A percentile compares a stretch with the other conserved stretches of the same genome.
Evolutionary conservation across 2,797 vertebrate species (phyloP).

Genomic region (Gila robusta): DNA sequence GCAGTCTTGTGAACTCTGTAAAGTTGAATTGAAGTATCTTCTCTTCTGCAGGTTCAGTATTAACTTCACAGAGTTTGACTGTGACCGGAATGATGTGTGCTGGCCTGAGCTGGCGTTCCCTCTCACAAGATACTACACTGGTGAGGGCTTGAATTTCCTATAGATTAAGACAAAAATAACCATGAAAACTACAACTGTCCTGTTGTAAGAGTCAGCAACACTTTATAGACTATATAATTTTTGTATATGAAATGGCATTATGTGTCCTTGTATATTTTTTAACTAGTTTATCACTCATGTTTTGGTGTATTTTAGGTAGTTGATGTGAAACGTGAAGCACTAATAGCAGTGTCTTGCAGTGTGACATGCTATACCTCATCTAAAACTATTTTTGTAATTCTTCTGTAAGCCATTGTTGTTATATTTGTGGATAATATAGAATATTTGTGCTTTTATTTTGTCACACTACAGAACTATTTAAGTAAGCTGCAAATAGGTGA

Average conservation of each 20-base stretch:
- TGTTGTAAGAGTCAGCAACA: not conserved
- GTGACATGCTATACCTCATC: not conserved
- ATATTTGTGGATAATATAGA: not conserved
- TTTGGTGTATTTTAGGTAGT: not conserved
- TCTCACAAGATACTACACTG: constrained; percentile 88
- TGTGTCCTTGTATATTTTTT: not conserved
- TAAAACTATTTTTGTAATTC: not conserved
- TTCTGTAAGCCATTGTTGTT: not conserved
- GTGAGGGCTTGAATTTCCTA: constrained; percentile 69
- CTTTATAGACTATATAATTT: not conserved
- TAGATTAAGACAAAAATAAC: not conserved
- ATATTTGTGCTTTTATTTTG: not conserved
- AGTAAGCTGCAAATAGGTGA: not conserved
- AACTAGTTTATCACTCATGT: not conserved
- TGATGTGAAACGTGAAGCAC: constrained; percentile 1
- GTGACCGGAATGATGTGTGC: constrained; percentile 88
- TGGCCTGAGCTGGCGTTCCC: constrained; percentile 93
- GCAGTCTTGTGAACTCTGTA: not conserved
- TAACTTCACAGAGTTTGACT: constrained; percentile 92
- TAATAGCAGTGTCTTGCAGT: not conserved
- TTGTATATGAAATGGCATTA: not conserved
- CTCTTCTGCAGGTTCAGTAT: constrained; percentile 84
- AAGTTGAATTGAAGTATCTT: not conserved
- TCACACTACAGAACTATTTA: not conserved
- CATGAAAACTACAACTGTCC: not conserved